These are phyloP conservation scores for Xestobium rufovillosum DNA, from an alignment of 2,888 invertebrate genomes.

Conservation along the genomic window DNA sequence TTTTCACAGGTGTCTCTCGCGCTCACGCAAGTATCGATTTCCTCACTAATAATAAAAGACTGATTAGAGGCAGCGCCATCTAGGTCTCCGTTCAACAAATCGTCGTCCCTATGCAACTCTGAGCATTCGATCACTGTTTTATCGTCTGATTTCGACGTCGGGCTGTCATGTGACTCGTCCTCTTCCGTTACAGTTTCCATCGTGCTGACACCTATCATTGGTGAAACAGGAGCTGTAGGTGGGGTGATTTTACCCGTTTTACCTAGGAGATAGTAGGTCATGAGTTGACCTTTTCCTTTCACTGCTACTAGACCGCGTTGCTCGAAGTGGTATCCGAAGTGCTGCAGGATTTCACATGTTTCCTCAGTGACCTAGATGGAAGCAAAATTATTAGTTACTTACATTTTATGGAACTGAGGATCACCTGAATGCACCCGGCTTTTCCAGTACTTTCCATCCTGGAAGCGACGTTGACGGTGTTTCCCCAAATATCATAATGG, in stretches of 20 bases:
- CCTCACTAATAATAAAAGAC: conserved; percentile 30
- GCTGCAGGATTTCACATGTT: conserved; percentile 79
- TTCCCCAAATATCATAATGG: conserved; percentile 96
- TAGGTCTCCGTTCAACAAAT: conserved; percentile 33
- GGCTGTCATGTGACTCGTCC: conserved; percentile 41
- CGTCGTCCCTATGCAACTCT: conserved; percentile 32
- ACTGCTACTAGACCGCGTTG: conserved; percentile 92
- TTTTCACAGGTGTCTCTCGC: conserved; percentile 37
- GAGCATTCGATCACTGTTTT: conserved; percentile 40
- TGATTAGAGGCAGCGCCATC: conserved; percentile 30
- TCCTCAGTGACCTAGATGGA: conserved; percentile 82
- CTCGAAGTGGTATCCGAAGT: conserved; percentile 87
- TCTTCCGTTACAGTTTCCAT: conserved; percentile 44
- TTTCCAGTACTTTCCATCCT: conserved; percentile 98
- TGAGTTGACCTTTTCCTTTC: conserved; percentile 93
- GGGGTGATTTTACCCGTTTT: conserved; percentile 43
- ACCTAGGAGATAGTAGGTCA: conserved; percentile 85
- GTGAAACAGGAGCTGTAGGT: conserved; percentile 38
- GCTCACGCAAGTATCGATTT: conserved; percentile 31
- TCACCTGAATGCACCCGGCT: conserved; percentile 87
- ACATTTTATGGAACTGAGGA: too few relatives aligned
- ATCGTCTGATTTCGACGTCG: conserved; percentile 39
- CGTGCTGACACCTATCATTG: conserved; percentile 28
- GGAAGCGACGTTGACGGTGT: conserved; percentile 94
- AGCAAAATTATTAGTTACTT: conserved; percentile 7